Conservation (phyloP, 2,888 invertebrate species). For the Lepidochrysops patricia region DNA sequence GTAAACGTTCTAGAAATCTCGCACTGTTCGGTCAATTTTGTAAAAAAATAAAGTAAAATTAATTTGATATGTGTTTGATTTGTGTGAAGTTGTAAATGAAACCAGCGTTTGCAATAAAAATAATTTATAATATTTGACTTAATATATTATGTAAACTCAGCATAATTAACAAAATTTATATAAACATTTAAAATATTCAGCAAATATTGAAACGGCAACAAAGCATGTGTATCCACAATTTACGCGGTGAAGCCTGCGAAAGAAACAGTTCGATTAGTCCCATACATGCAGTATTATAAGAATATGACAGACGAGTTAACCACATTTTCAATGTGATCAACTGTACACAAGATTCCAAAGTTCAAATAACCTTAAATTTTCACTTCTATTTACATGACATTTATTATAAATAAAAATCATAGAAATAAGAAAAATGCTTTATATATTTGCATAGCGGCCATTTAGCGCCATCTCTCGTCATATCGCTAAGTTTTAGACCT, state of each 20-base stretch:
- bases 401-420: no score
- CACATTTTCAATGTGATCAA: no score
- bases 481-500: no score
- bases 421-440: no score
- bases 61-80: constrained; percentile 55
- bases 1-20: constrained; percentile 75
- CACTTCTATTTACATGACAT: no score
- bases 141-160: constrained; percentile 69
- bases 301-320: no score
- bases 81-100: constrained; percentile 35
- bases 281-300: no score
- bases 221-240: constrained; percentile 60
- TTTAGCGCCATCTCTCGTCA: no score
- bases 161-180: constrained; percentile 68
- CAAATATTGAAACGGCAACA: constrained; percentile 69
- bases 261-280: constrained; percentile 26
- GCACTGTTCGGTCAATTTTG: constrained; percentile 76
- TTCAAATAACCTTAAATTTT: no score
- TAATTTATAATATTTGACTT: constrained; percentile 73
- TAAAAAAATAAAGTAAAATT: constrained; percentile 72
- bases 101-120: constrained; percentile 62
- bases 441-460: no score
- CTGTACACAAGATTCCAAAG: no score
- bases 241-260: constrained; percentile 45
- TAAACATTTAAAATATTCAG: constrained; percentile 73